Evolutionary conservation across 2,888 invertebrate species (phyloP), one percentile per base, ranked within the genome.

Genomic region (Tyria jacobaeae): DNA sequence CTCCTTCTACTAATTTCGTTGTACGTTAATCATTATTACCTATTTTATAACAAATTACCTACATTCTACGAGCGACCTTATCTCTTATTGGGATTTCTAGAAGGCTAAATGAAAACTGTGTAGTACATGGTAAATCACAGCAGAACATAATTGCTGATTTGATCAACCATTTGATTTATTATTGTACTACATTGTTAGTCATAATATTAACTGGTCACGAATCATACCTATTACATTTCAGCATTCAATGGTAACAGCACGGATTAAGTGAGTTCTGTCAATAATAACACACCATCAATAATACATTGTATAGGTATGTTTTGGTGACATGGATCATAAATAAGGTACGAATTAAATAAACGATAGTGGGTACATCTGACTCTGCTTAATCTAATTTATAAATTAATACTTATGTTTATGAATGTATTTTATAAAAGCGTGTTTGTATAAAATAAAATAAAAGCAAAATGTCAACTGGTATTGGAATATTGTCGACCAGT

Each of bases 341-440:
- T 76, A 71, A 74, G 35, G 14, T 25, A 37, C 7, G 64, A 60
- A 76, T 74, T 68, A 65, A 60, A 66, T 68, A 65, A 60, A 66
- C 60, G 53, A 66, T 69, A 68, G 62, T 68, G 69, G 49, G 44
- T 59, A 50, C 60, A 60, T 31, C 35, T 52, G 67, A 69, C 68
- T 68, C 67, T 65, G 55, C 69, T 73, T 62, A 47, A 44, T 48
- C 54, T 51, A 60, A 66, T 61, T 67, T 65, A 60, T 55, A 64
- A 62, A 51, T 41, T 49, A 48, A 56, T 51, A 39, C 27, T 6
- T 47, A 25, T 57, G 57, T 58, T 55, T 58, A 47, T 49, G 52
- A 31, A 54, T 64, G 58, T 64, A n/a, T n/a, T n/a, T n/a, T n/a
- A n/a, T n/a, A n/a, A n/a, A n/a, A n/a, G n/a, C n/a, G n/a, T n/a